Evolutionary conservation across 1,140 invertebrate genomes (phyloP).

Genomic region (Sarcophaga bullata): DNA sequence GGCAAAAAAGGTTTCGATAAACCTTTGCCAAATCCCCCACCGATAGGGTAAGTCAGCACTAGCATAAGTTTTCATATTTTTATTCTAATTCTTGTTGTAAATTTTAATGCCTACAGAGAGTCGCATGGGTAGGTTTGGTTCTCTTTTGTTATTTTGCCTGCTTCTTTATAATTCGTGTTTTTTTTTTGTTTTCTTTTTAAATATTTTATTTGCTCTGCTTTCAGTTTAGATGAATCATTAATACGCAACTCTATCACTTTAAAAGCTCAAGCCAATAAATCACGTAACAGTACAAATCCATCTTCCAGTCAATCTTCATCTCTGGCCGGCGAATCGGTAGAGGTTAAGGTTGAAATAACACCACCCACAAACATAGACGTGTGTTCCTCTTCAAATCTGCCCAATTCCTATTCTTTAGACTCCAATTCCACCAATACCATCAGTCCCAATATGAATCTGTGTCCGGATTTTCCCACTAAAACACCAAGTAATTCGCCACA

Average conservation of each 20-base stretch:
- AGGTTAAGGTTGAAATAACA: slow-evolving; percentile 65
- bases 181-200: too few relatives aligned
- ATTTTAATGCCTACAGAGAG: slow-evolving; percentile 48
- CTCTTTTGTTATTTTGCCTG: background rate
- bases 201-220: background rate
- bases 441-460: slow-evolving; percentile 59
- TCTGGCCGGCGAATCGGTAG: slow-evolving; percentile 61
- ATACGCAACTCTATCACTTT: slow-evolving; percentile 61
- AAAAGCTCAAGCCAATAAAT: slow-evolving; percentile 62
- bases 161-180: too few relatives aligned
- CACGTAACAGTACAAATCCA: slow-evolving; percentile 62
- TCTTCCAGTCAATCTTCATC: slow-evolving; percentile 64
- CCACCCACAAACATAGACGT: slow-evolving; percentile 58
- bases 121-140: slow-evolving; percentile 60
- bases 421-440: slow-evolving; percentile 63
- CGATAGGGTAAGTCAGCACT: slow-evolving; percentile 74
- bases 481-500: slow-evolving; percentile 55
- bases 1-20: slow-evolving; percentile 90
- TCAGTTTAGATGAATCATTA: slow-evolving; percentile 72
- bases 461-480: slow-evolving; percentile 60
- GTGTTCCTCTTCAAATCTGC: slow-evolving; percentile 52
- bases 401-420: slow-evolving; percentile 63
- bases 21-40: slow-evolving; percentile 80
- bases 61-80: background rate
- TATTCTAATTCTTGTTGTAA: background rate